Evolutionary conservation across 2,113 vertebrate genomes (phyloP), one percentile per base, ranked within the genome.

Genomic region (Lampris megalopsis): DNA sequence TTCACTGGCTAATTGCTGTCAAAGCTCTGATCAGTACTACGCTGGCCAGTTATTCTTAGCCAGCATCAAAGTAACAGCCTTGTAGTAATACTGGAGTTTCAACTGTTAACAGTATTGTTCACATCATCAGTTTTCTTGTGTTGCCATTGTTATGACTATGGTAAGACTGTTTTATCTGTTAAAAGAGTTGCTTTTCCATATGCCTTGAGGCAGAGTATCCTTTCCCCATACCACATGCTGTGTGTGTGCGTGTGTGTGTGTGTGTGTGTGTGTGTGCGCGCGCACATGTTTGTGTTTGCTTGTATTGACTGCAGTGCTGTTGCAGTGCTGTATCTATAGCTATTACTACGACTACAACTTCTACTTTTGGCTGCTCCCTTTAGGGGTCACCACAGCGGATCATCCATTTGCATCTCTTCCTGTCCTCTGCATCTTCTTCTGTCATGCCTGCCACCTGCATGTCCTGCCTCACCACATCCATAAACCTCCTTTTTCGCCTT

Each of bases 11-110:
- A 24, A 64, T 69, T 77, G 71, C 56, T 67, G 64, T 61, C 70
- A 71, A 24, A 60, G 70, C 68, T n/a, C 56, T 75, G 71, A 53
- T 68, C 9, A 9, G 58, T 43, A 40, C 54, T 45, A 35, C 41
- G 71, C 64, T 53, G 0, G 2, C 52, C 8, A 58, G 35, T 60
- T 68, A 40, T 63, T 81, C 57, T 72, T 60, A 79, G 74, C 52
- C 45, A 11, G 70, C 6, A 2, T 35, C 35, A 13, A 63, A 59
- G n/a, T 48, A n/a, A 52, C 9, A 9, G 37, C 9, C 4, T 3
- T 24, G n/a, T 11, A 59, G 9, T 72, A 11, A 68, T 68, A 24
- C 24, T 24, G 24, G 24, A 24, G 24, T 47, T 45, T 45, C 7
- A 45, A 5, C 43, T 5, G 7, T n/a, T 10, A 41, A 45, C 53